These are phyloP conservation scores for Bursaphelenchus mucronatus DNA, from an alignment of 1,140 invertebrate genomes.

Conservation along the genomic window DNA sequence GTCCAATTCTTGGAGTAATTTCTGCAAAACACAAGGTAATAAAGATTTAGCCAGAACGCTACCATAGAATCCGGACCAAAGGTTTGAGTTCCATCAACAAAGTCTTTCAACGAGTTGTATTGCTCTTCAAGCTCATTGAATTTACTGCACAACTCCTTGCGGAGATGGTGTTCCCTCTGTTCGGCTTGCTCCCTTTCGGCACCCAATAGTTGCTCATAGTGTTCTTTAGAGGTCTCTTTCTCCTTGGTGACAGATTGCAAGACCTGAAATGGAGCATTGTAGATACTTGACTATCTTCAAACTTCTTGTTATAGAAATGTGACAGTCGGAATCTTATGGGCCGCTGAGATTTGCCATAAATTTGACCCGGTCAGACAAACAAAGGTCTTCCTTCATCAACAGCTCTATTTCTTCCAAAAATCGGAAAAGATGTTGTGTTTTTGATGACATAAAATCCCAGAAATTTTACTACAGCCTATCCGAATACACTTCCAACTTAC, in stretches of 20 bases:
- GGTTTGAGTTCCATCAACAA: conserved; percentile 43
- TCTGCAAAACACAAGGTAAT: conserved; percentile 26
- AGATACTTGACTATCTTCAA: background rate
- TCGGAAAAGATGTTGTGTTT: too few species aligned
- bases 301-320: background rate
- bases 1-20: conserved; percentile 50
- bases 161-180: conserved; percentile 47
- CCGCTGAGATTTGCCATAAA: background rate
- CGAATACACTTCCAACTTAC: conserved; percentile 21
- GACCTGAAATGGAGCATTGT: conserved; percentile 27
- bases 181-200: conserved; percentile 50
- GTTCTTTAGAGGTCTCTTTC: conserved; percentile 53
- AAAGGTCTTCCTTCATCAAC: too few species aligned
- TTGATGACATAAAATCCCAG: too few species aligned
- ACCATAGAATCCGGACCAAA: conserved; percentile 49
- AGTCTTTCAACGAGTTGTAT: conserved; percentile 52
- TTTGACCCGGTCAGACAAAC: background rate
- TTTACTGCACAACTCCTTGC: conserved; percentile 54
- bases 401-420: too few species aligned
- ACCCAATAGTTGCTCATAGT: conserved; percentile 49
- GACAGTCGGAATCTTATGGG: background rate
- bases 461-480: background rate
- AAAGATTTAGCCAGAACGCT: conserved; percentile 11
- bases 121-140: conserved; percentile 59
- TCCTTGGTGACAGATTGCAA: conserved; percentile 54